Evolutionary conservation across 2,113 vertebrate species (phyloP).

Genomic region (Sander lucioperca): DNA sequence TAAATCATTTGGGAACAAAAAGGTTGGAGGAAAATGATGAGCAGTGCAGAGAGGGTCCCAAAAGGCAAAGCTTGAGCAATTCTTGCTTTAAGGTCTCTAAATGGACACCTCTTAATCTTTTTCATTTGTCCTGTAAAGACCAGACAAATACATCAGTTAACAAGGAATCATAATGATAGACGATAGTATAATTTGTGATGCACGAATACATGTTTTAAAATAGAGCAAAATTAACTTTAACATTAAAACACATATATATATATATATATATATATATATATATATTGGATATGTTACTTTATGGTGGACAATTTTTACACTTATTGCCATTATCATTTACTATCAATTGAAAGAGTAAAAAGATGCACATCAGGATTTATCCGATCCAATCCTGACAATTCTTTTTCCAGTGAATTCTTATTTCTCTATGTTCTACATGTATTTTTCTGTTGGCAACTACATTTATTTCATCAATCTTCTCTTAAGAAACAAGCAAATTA

Average conservation of each 20-base stretch:
- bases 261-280: no score
- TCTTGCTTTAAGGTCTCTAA: constrained; percentile 82
- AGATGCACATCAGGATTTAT: not conserved
- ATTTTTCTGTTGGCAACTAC: not conserved
- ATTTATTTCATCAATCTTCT: not conserved
- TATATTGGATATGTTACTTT: constrained; percentile 1
- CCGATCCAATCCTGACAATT: not conserved
- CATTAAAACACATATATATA: not conserved
- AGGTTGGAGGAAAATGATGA: constrained; percentile 51
- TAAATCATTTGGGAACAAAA: constrained; percentile 22
- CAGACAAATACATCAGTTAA: constrained; percentile 67
- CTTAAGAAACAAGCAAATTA: not conserved
- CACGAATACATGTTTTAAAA: not conserved
- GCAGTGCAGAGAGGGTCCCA: constrained; percentile 71
- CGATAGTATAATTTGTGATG: not conserved
- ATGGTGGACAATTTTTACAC: not conserved
- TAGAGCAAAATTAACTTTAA: not conserved
- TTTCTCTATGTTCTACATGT: not conserved
- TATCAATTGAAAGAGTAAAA: not conserved
- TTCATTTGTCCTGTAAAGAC: constrained; percentile 87
- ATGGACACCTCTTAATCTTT: constrained; percentile 92
- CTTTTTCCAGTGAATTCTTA: not conserved
- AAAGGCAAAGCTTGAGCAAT: constrained; percentile 76
- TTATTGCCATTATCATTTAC: no score
- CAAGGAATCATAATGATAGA: not conserved